Evolutionary conservation across 2,113 vertebrate genomes (phyloP), one percentile per base, ranked within the genome.

Genomic region (Calyptommatus sinebrachiatus): DNA sequence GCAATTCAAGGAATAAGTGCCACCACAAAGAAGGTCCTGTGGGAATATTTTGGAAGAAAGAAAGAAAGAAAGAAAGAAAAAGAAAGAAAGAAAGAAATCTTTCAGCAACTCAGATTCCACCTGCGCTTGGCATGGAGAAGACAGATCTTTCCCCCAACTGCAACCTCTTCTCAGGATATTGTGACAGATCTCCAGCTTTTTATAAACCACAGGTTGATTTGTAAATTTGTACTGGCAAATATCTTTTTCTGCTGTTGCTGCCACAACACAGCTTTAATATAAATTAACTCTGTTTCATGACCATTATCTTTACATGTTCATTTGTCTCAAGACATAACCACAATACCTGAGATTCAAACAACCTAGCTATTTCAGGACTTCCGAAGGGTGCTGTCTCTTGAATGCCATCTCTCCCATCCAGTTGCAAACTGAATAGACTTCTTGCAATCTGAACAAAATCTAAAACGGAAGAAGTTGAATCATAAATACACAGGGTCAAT

Each of bases 401-500:
- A 29, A 48, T 63, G 22, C 84, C 57, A 48, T 73, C 86, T 71
- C 85, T 35, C 69, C 93, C 93, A 60, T 95, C 90, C 84, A 94
- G 69, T 50, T 95, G 95, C 84, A 93, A 45, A 76, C 85, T 90
- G 86, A 98, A 96, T 41, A 97, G 90, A 75, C 93, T 96, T 89
- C 89, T 93, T 83, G 95, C 92, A 89, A 94, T 90, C 46, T 88
- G 92, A 88, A 97, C 72, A 24, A 97, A 96, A 86, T 98, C 98
- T 99, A 79, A 80, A 89, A 84, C n/a, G 74, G 31, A 88, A 73
- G 20, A 88, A 1, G 78, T 29, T 60, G 62, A 85, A 70, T 7
- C 88, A 81, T 66, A 73, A 31, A n/a, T 26, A 1, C 53, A 7
- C 22, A 48, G 24, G 57, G 35, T 70, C 72, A 29, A 53, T 6